Evolutionary conservation across 2,797 vertebrate species (phyloP).

Genomic region (Harpagifer antarcticus): DNA sequence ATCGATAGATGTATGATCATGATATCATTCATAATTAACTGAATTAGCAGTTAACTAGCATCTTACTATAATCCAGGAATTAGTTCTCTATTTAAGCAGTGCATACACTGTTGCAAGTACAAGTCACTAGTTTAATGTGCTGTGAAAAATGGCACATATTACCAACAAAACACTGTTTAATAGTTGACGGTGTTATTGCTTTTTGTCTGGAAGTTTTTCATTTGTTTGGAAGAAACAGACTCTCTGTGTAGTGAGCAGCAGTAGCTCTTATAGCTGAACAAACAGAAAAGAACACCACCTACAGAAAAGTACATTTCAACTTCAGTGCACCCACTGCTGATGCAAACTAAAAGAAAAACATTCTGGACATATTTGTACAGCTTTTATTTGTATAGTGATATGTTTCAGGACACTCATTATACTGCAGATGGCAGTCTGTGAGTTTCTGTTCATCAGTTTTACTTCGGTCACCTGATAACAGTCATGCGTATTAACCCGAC

Average conservation of each 20-base stretch:
- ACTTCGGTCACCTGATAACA: not conserved
- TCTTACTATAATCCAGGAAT: too few species aligned
- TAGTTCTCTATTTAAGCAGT: too few species aligned
- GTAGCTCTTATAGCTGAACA: not conserved
- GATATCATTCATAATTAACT: too few species aligned
- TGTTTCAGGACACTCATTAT: not conserved
- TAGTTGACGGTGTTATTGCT: not conserved
- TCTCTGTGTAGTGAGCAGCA: not conserved
- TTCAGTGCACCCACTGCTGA: not conserved
- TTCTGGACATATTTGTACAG: not conserved
- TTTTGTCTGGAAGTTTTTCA: constrained; percentile 3
- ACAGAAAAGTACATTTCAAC: not conserved
- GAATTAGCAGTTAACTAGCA: too few species aligned
- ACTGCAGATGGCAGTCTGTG: not conserved
- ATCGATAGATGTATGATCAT: too few species aligned
- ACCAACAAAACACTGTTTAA: not conserved
- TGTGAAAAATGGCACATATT: not conserved
- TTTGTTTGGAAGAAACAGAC: constrained; percentile 16
- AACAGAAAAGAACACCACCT: not conserved
- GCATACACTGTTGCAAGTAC: too few species aligned
- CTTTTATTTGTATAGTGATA: not conserved
- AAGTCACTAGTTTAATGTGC: too few species aligned
- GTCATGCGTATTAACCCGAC: not conserved
- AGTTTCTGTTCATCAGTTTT: not conserved
- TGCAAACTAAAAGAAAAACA: not conserved